A percentile compares a stretch with the other conserved stretches of the same genome.
Conservation (phyloP, 2,113 vertebrate genomes). For the Siniperca knerii region DNA sequence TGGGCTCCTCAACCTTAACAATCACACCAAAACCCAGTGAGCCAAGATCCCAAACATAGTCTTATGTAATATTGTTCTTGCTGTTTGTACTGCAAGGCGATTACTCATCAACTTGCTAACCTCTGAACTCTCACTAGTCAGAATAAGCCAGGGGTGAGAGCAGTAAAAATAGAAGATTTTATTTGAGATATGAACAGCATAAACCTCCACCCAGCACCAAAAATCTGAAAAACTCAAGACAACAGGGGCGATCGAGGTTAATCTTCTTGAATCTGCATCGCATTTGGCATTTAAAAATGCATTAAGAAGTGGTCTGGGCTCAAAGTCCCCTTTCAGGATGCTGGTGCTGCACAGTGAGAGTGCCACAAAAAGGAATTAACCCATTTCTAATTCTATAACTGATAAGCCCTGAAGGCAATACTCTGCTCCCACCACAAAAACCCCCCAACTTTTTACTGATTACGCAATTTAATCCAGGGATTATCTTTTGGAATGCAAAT, state of each 20-base stretch:
- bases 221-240: slow-evolving; percentile 19
- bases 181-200: slow-evolving; percentile 18
- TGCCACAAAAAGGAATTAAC: slow-evolving; percentile 43
- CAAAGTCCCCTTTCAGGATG: slow-evolving; percentile 12
- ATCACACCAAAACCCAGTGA: slow-evolving; percentile 22
- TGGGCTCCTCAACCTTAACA: slow-evolving; percentile 23
- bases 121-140: slow-evolving; percentile 46
- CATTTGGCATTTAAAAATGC: slow-evolving; percentile 1
- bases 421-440: slow-evolving; percentile 15
- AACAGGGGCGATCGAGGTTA: slow-evolving; percentile 12
- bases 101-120: slow-evolving; percentile 64
- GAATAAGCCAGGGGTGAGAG: slow-evolving; percentile 36
- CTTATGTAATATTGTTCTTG: slow-evolving; percentile 36
- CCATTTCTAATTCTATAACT: slow-evolving; percentile 41
- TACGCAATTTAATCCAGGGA: slow-evolving; percentile 50
- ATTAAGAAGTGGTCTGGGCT: slow-evolving; percentile 24
- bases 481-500: slow-evolving; percentile 47
- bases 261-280: slow-evolving; percentile 36
- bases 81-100: slow-evolving; percentile 54
- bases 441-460: slow-evolving; percentile 27
- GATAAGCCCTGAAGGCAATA: slow-evolving; percentile 36
- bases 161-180: slow-evolving; percentile 31
- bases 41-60: slow-evolving; percentile 40
- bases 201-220: slow-evolving; percentile 10
- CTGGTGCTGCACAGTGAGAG: background rate